A percentile compares a stretch with the other conserved stretches of the same genome.
Conservation (phyloP, 1,140 invertebrate genomes). For the Dinoponera quadriceps region DNA sequence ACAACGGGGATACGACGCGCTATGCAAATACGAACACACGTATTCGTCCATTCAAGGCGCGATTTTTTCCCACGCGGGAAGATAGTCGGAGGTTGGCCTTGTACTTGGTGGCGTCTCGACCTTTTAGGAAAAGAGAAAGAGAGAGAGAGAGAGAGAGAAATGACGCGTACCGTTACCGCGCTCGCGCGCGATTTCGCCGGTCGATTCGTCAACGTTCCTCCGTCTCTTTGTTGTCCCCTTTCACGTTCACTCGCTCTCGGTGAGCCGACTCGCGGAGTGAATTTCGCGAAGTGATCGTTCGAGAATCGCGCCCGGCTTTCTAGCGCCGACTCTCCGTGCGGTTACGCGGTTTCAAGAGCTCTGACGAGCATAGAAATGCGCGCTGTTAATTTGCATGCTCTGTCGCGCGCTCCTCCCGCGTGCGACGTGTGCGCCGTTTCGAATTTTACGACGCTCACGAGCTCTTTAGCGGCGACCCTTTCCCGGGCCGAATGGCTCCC, state of each 20-base stretch:
- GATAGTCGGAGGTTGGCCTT: conserved; percentile 42
- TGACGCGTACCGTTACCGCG: conserved; percentile 53
- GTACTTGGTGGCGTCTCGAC: conserved; percentile 50
- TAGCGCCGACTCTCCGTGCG: neutral
- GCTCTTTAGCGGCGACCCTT: neutral
- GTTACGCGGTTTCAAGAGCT: conserved; percentile 18
- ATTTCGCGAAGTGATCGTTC: conserved; percentile 27
- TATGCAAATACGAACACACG: conserved; percentile 65
- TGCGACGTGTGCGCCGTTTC: neutral
- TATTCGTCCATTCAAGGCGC: conserved; percentile 42
- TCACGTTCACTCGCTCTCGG: neutral
- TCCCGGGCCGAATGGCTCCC: neutral
- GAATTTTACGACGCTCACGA: conserved; percentile 33
- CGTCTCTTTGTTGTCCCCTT: conserved; percentile 34
- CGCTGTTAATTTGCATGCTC: conserved; percentile 51
- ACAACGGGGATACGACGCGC: conserved; percentile 36
- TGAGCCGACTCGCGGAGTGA: neutral
- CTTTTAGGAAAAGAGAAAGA: conserved; percentile 63
- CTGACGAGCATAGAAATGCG: conserved; percentile 31
- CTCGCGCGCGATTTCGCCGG: neutral
- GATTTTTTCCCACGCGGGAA: conserved; percentile 59
- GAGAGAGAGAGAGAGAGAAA: too few relatives aligned
- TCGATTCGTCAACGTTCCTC: conserved; percentile 66
- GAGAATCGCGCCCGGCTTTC: neutral
- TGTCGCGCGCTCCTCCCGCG: conserved; percentile 13